Conservation (phyloP, 2,888 invertebrate genomes). For the Halictus ligatus region DNA sequence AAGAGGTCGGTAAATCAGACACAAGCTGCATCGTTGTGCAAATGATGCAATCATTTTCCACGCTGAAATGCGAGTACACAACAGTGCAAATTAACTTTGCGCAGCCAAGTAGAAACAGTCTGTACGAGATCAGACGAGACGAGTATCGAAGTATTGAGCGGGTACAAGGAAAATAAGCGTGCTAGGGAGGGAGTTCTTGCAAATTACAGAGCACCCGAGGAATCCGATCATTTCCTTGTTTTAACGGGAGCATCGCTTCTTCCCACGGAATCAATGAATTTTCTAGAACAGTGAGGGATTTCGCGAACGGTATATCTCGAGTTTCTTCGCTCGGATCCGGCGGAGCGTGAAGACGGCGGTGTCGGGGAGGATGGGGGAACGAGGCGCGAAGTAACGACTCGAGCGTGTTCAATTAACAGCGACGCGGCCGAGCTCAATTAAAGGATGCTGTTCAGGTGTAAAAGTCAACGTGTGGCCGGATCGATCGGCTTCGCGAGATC, state of each 20-base stretch:
- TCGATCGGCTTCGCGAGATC: slow-evolving; percentile 55
- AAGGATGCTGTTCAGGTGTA: slow-evolving; percentile 63
- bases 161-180: not conserved
- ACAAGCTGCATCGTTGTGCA: not conserved
- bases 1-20: too few species aligned
- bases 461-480: slow-evolving; percentile 56
- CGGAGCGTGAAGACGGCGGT: not conserved
- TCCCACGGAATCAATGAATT: not conserved
- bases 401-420: slow-evolving; percentile 60
- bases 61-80: not conserved
- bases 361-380: not conserved
- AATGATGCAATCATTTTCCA: not conserved
- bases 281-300: not conserved
- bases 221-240: not conserved
- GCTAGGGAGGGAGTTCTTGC: not conserved
- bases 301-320: not conserved
- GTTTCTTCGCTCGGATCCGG: not conserved
- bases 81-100: not conserved
- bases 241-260: not conserved
- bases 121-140: not conserved
- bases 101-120: not conserved
- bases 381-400: slow-evolving; percentile 59
- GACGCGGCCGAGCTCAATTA: slow-evolving; percentile 60
- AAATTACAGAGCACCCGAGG: not conserved
- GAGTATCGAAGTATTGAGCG: not conserved